Percentiles rank a stretch among this genome's conserved stretches.
phyloP scores from a whole-genome alignment of 1,140 invertebrate genomes.

The Euura lappo region DNA sequence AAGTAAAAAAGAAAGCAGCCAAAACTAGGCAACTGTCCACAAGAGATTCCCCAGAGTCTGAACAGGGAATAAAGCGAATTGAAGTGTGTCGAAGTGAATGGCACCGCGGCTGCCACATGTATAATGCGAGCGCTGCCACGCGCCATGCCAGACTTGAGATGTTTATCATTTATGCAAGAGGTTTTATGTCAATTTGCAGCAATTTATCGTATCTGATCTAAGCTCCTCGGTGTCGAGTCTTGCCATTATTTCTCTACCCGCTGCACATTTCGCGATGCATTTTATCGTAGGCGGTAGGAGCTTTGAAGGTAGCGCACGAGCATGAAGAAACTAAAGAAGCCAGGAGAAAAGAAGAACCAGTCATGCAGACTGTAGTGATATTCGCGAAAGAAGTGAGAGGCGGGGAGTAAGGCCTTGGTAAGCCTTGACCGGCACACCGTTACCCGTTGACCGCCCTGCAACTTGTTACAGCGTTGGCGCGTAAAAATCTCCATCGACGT shows the following conservation, averaged over 20 bases:
- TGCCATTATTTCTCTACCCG: background rate
- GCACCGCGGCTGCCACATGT: background rate
- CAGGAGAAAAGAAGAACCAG: too few species aligned
- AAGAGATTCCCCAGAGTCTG: background rate
- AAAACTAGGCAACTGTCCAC: too few species aligned
- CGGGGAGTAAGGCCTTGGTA: slow-evolving; percentile 1
- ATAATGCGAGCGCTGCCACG: background rate
- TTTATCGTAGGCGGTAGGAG: background rate
- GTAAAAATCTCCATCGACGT: background rate
- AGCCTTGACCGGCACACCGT: slow-evolving; percentile 4
- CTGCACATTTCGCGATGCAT: too few species aligned
- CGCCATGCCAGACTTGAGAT: background rate
- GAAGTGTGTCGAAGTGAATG: background rate
- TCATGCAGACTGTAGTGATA: too few species aligned
- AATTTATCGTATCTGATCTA: slow-evolving; percentile 1
- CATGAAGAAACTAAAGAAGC: background rate
- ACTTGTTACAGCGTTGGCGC: background rate
- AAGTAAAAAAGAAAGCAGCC: too few species aligned
- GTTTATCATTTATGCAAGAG: slow-evolving; percentile 2
- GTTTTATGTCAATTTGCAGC: background rate
- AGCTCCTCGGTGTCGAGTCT: background rate
- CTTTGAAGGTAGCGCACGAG: background rate
- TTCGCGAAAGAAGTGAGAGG: background rate
- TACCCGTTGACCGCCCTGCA: background rate
- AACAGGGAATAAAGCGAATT: background rate